Evolutionary conservation across 2,888 invertebrate species (phyloP), one percentile per base, ranked within the genome.

Genomic region (Drosophila paranaensis): DNA sequence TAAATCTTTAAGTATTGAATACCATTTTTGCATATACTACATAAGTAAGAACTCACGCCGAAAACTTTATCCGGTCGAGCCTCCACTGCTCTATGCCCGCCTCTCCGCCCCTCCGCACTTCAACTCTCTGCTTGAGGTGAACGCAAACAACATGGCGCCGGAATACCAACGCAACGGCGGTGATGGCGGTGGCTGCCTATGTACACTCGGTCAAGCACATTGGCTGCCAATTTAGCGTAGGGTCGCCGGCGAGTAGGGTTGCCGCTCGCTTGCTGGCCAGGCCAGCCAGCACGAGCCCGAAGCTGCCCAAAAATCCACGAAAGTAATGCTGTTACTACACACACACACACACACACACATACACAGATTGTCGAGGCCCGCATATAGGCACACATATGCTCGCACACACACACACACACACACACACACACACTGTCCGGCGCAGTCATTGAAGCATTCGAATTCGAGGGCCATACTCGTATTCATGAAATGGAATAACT

Each of bases 141-240:
- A 77, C 77, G 88, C 89, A 84, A 84, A 84, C 86, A 84, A 88
- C 82, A 79, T 82, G 88, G 89, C 89, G 89, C 82, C 89, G 85
- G 60, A 57, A 76, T 78, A 76, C 70, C 88, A 81, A 76, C 68
- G 11, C 16, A 2, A 1, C n/a, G 30, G 30, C 30, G 30, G 30
- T 8, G 30, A 33, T 8, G 9, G 42, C 16, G 13, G 3, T 14
- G 27, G 46, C n/a, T n/a, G 37, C 30, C 84, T 65, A 65, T 74
- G 69, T 69, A 77, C 67, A 80, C 33, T 51, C 68, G 42, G 62
- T 37, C 69, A 43, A 43, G 39, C 43, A 88, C 88, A 89, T 79
- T 85, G 84, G 72, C 62, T 84, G 82, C 82, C 84, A 82, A 88
- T 84, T 84, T 89, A 82, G 82, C 63, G 57, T 57, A 74, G 63